A percentile compares a stretch with the other conserved stretches of the same genome.
Evolutionary conservation across 2,888 invertebrate species (phyloP).

Genomic region (Eueremaeus valkanovi): DNA sequence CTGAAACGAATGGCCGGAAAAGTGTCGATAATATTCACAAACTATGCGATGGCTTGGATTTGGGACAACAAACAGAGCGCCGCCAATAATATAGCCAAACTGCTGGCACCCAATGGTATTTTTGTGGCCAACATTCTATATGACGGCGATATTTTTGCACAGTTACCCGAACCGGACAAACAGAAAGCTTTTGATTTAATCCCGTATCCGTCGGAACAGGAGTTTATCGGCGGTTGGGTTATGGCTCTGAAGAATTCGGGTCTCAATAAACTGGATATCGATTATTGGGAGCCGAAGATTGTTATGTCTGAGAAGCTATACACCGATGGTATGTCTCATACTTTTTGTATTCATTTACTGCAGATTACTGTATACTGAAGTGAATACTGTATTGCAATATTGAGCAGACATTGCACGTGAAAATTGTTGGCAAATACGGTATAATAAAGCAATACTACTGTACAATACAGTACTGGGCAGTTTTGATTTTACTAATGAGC

Average conservation of each 20-base stretch:
- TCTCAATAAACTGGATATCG: conserved; percentile 18
- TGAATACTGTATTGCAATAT: no score
- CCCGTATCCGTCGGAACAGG: conserved; percentile 26
- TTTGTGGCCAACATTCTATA: conserved; percentile 38
- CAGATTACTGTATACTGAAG: no score
- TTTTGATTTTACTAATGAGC: no score
- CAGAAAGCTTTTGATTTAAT: conserved; percentile 19
- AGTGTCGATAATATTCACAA: conserved; percentile 32
- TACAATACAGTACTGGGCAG: no score
- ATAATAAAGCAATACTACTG: no score
- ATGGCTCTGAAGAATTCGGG: background rate
- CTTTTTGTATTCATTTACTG: background rate
- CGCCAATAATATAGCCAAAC: conserved; percentile 19
- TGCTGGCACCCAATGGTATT: conserved; percentile 32
- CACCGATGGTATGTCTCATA: background rate
- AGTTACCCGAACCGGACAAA: background rate
- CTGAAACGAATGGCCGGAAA: conserved; percentile 23
- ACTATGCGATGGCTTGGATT: conserved; percentile 39
- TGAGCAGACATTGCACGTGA: no score
- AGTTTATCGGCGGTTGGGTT: conserved; percentile 21
- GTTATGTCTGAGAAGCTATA: conserved; percentile 5
- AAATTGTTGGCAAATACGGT: no score
- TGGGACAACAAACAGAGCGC: background rate
- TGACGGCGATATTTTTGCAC: conserved; percentile 37
- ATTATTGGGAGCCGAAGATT: conserved; percentile 28